Conservation (phyloP, 2,888 invertebrate species). For the Aleiodes alternator region DNA sequence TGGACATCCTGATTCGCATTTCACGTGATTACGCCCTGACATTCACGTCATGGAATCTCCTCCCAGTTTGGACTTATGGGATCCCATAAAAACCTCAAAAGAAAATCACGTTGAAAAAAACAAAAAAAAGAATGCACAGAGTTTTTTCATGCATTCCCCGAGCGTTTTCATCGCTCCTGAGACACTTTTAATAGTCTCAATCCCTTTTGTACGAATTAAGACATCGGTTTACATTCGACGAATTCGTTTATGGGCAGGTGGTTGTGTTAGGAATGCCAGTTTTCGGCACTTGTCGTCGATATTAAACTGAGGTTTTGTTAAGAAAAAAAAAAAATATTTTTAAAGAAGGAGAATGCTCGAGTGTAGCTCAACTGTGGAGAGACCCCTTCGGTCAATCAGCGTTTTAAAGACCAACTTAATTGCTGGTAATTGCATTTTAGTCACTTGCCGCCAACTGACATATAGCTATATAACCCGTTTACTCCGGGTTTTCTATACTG, state of each 20-base stretch:
- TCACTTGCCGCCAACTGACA: constrained; percentile 57
- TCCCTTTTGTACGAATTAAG: constrained; percentile 21
- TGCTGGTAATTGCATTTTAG: constrained; percentile 67
- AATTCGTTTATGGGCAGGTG: constrained; percentile 40
- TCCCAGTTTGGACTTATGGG: constrained; percentile 16
- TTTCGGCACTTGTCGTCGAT: constrained; percentile 48
- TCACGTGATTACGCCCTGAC: constrained; percentile 16
- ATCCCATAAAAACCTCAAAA: background rate
- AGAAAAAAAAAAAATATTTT: constrained; percentile 26
- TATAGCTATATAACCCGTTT: constrained; percentile 26
- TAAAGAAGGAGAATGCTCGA: constrained; percentile 27
- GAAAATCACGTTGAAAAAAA: background rate
- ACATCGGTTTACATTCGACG: constrained; percentile 27
- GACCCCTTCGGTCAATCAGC: constrained; percentile 4
- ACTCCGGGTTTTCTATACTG: background rate
- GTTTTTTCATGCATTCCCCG: constrained; percentile 14
- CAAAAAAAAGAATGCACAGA: background rate
- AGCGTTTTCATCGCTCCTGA: background rate
- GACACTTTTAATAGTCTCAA: background rate
- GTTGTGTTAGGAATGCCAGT: constrained; percentile 25
- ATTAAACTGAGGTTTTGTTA: constrained; percentile 49
- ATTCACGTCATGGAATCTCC: constrained; percentile 15
- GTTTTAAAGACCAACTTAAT: constrained; percentile 60
- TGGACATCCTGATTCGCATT: constrained; percentile 19
- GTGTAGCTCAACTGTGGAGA: constrained; percentile 2